Evolutionary conservation across 1,140 invertebrate species (phyloP), one percentile per base, ranked within the genome.

Genomic region (Chlorops oryzae): DNA sequence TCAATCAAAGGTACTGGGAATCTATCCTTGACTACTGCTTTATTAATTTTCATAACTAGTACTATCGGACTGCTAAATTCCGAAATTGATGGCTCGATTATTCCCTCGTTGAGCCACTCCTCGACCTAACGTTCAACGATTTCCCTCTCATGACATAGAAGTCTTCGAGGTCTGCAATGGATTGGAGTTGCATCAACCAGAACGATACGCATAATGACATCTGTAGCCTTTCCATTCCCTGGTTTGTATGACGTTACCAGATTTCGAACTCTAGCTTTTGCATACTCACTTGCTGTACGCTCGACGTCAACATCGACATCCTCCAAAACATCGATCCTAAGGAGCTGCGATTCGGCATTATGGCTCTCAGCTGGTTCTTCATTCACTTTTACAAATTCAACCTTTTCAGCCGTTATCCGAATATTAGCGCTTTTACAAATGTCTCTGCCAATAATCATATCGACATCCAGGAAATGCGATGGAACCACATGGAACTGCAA

Each of bases 31-130:
- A 59, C 24, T 20, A 63, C 56, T 27, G 52, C 53, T 47, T 62
- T 67, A 57, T 80, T 80, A 6, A 79, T 47, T 21, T 49, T 81
- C 21, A 44, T 58, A 6, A 74, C 73, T 12, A 78, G 46, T 0
- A 78, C 68, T 0, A 78, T 54, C 0, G 74, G 74, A 45, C 68
- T 70, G 10, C 66, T 58, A 65, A 73, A 80, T 21, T 66, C 68
- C 15, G 63, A 69, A 21, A 51, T 48, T 39, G 59, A 63, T 39
- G 55, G 49, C 23, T 49, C 41, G 34, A 73, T 64, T 15, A 72
- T 59, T 23, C 54, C 58, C n/a, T 59, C 34, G 2, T 58, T 23
- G 24, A 71, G 34, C 58, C 70, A 68, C 38, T 68, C 55, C 20
- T 63, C 49, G 22, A 72, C 50, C 42, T 68, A 63, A 9, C 54